Evolutionary conservation across 2,888 invertebrate species (phyloP).

Genomic region (Schizotus pectinicornis): DNA sequence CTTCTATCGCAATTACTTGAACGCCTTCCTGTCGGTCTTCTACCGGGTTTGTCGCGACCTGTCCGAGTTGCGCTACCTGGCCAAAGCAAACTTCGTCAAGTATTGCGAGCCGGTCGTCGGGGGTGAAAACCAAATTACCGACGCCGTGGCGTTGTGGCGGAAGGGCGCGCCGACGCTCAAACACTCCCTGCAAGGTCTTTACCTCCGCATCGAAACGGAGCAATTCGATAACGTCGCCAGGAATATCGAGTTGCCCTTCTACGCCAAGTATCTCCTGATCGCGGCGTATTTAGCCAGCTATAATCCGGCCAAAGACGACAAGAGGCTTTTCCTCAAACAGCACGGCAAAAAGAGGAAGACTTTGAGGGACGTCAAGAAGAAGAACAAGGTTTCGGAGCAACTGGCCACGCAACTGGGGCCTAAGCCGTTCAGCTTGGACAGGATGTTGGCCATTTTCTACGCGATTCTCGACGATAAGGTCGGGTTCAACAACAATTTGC

Average conservation of each 20-base stretch:
- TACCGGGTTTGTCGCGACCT: conserved; percentile 85
- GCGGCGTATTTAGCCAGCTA: conserved; percentile 93
- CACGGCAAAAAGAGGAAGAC: conserved; percentile 76
- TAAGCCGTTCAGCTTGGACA: conserved; percentile 62
- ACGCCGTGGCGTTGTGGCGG: conserved; percentile 78
- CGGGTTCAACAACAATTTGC: conserved; percentile 83
- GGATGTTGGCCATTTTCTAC: conserved; percentile 50
- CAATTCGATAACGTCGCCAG: conserved; percentile 59
- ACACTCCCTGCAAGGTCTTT: conserved; percentile 76
- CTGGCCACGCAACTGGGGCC: conserved; percentile 79
- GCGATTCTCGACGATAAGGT: conserved; percentile 85
- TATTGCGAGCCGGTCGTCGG: conserved; percentile 81
- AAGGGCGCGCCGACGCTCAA: conserved; percentile 79
- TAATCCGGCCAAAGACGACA: conserved; percentile 88
- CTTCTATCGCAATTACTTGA: conserved; percentile 81
- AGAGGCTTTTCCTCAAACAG: conserved; percentile 82
- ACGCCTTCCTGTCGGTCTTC: conserved; percentile 83
- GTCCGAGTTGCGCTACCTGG: conserved; percentile 81
- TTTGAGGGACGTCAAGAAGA: conserved; percentile 65
- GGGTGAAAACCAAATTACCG: conserved; percentile 67
- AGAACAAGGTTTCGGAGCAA: conserved; percentile 65
- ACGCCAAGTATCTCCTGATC: conserved; percentile 87
- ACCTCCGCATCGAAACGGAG: conserved; percentile 65
- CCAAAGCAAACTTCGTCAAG: conserved; percentile 74
- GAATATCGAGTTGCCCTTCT: conserved; percentile 83